These are phyloP conservation scores for Cyanocitta stelleri DNA, from an alignment of 2,113 vertebrate genomes.

Conservation along the genomic window DNA sequence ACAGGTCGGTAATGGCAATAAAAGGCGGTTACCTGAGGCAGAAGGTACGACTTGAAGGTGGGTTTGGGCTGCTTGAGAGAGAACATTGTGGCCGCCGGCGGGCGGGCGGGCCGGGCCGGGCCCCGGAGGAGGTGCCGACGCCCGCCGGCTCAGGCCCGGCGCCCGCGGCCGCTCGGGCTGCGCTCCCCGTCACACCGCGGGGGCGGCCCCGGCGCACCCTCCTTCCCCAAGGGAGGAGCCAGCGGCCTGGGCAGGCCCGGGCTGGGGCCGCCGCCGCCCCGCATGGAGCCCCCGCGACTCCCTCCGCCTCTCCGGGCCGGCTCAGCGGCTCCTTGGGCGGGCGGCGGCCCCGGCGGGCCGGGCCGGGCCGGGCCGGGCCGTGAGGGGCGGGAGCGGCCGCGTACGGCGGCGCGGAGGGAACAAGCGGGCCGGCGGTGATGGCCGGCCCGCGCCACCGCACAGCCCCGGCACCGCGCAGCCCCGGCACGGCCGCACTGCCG, in stretches of 20 bases:
- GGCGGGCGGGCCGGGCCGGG: background rate
- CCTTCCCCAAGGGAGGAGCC: too few species aligned
- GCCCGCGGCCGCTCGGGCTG: background rate
- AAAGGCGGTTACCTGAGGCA: constrained; percentile 78
- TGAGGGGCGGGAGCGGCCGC: background rate
- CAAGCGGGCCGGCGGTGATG: background rate
- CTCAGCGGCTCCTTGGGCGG: too few species aligned
- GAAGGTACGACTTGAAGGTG: constrained; percentile 90
- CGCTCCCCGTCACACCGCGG: background rate
- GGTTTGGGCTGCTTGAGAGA: constrained; percentile 82
- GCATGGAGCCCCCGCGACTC: too few species aligned
- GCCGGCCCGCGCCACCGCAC: background rate
- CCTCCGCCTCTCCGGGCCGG: too few species aligned
- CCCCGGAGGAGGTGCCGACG: background rate
- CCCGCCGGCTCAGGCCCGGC: background rate
- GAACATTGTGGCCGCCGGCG: constrained; percentile 75
- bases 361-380: too few species aligned
- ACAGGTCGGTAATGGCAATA: background rate
- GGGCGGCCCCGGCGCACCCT: background rate
- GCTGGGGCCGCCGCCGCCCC: too few species aligned
- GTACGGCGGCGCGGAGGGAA: background rate
- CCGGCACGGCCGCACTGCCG: background rate
- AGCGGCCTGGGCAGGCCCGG: too few species aligned
- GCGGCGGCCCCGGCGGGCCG: too few species aligned
- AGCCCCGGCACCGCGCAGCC: background rate